Conservation (phyloP, 1,140 invertebrate genomes). For the Temnothorax nylanderi region DNA sequence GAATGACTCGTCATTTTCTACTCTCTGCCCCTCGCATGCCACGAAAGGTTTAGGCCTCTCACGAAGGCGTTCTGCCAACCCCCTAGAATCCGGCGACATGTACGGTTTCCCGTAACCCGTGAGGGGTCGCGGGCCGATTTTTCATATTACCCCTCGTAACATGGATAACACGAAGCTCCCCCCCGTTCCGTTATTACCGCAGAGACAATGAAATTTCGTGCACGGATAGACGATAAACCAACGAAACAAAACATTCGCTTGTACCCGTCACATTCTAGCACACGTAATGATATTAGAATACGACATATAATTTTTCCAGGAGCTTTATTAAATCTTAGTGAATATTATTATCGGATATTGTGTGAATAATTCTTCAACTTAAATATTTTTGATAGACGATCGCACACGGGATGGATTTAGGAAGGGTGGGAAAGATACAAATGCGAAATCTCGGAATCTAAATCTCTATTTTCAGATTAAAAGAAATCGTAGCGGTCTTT, state of each 20-base stretch:
- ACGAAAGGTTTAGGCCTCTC: slow-evolving; percentile 31
- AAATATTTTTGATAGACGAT: neutral
- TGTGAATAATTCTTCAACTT: neutral
- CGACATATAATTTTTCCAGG: neutral
- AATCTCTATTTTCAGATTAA: neutral
- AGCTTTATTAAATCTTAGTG: neutral
- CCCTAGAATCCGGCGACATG: slow-evolving; percentile 35
- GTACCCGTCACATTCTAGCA: neutral
- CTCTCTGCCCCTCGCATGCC: slow-evolving; percentile 16
- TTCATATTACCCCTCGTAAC: slow-evolving; percentile 51
- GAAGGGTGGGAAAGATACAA: neutral
- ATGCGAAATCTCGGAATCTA: neutral
- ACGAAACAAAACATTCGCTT: slow-evolving; percentile 20
- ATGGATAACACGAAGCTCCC: slow-evolving; percentile 18
- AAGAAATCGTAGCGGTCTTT: neutral
- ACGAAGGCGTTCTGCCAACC: slow-evolving; percentile 28
- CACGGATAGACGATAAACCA: slow-evolving; percentile 43
- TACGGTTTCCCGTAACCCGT: neutral
- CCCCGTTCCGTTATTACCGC: slow-evolving; percentile 27
- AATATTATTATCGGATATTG: neutral
- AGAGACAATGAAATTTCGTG: slow-evolving; percentile 50
- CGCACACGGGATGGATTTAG: neutral
- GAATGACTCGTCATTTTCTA: slow-evolving; percentile 64
- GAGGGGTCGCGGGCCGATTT: slow-evolving; percentile 38
- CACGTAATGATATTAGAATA: neutral